Percentiles rank a stretch among this genome's conserved stretches.
Conservation (phyloP, 2,888 invertebrate genomes). For the Tetheella fluctuosa region DNA sequence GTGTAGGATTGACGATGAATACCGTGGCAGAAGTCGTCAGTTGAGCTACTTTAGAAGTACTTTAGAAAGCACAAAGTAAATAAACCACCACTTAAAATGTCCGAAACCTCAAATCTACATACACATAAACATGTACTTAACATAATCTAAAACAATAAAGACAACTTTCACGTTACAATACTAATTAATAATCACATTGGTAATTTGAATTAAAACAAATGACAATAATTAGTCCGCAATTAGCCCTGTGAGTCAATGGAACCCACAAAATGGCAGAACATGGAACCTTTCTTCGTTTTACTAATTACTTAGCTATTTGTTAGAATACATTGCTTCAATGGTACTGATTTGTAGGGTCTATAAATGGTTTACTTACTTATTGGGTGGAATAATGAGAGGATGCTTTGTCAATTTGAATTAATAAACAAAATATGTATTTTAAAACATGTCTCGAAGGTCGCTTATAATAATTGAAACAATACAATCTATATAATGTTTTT, state of each 20-base stretch:
- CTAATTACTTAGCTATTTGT: slow-evolving; percentile 6
- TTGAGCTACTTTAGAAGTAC: too few species aligned
- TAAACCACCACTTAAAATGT: too few species aligned
- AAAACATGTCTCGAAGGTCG: too few species aligned
- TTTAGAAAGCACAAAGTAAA: too few species aligned
- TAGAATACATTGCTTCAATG: not conserved
- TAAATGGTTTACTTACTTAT: not conserved
- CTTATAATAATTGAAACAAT: too few species aligned
- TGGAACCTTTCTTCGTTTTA: not conserved
- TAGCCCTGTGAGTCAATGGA: not conserved
- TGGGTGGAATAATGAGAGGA: not conserved
- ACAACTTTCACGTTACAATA: not conserved
- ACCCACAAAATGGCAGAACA: not conserved
- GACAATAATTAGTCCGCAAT: slow-evolving; percentile 6
- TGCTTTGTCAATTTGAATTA: not conserved
- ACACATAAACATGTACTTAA: too few species aligned
- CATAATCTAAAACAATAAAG: not conserved
- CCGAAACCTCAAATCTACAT: too few species aligned
- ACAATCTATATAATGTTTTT: too few species aligned
- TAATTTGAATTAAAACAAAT: slow-evolving; percentile 8
- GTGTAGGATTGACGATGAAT: too few species aligned
- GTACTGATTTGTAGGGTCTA: not conserved
- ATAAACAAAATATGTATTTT: too few species aligned
- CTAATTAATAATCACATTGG: not conserved
- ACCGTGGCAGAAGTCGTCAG: too few species aligned